phyloP scores from a whole-genome alignment of 2,113 vertebrate genomes.

The Isurus oxyrinchus region DNA sequence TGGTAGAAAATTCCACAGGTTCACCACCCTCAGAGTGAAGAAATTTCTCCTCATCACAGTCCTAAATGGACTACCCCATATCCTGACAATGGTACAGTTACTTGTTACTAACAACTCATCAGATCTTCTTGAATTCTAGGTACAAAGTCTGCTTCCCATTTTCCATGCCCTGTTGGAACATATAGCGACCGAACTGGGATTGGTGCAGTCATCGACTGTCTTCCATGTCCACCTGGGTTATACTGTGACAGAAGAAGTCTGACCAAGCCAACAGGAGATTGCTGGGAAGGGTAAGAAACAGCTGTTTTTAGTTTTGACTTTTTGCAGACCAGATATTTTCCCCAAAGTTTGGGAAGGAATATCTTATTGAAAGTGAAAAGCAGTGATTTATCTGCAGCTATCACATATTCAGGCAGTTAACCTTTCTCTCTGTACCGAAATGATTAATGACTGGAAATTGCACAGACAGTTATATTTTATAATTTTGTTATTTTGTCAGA shows the following conservation, averaged over 20 bases:
- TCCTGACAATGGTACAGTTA: background rate
- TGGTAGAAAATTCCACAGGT: no score
- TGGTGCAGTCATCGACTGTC: constrained; percentile 58
- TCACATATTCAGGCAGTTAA: no score
- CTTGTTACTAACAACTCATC: background rate
- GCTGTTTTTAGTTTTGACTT: background rate
- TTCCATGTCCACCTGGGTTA: constrained; percentile 72
- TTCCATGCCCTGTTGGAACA: constrained; percentile 73
- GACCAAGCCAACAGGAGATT: background rate
- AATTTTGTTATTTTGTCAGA: background rate
- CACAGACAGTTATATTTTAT: background rate
- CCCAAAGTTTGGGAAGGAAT: background rate
- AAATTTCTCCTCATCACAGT: no score
- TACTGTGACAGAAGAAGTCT: background rate
- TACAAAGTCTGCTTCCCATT: constrained; percentile 64
- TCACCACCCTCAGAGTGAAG: no score
- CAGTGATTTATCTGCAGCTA: background rate
- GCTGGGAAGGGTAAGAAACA: constrained; percentile 16
- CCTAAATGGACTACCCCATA: no score
- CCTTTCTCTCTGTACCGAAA: background rate
- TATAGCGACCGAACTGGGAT: constrained; percentile 63
- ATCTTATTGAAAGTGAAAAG: background rate
- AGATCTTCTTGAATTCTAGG: constrained; percentile 41
- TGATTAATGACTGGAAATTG: background rate
- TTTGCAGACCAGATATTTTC: background rate